Base-by-base conservation (phyloP, 2,797 vertebrate genomes). In the Parambassis ranga region DNA sequence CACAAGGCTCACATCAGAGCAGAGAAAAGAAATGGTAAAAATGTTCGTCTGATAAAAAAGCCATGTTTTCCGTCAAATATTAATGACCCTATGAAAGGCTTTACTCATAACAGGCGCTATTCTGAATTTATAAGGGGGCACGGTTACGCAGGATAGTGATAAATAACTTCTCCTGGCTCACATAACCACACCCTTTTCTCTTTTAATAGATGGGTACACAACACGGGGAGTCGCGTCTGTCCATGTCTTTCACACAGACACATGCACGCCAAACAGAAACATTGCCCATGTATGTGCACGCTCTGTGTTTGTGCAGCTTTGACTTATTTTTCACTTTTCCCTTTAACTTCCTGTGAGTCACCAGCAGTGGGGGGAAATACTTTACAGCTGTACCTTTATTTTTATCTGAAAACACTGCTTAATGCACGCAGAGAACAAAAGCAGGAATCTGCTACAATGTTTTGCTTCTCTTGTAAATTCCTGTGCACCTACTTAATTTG, bases 331-430 rank as follows among this genome's bases (percentile, higher is more conserved):
- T 89, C 81, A 87, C 75, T 89, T 90, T 90, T 89, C 83, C 83
- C 73, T 86, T 82, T 55, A 79, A 86, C 90, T 90, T 92, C 91
- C 91, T 90, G 87, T 92, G 91, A 93, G 80, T 92, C 90, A 92
- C 85, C 79, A 75, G 64, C 75, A 39, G 75, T 20, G 70, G 67
- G 89, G 89, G 90, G 90, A 91, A 91, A 89, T 83, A 74, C 85
- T 91, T 88, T 87, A 89, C 89, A 90, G 89, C 91, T 89, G 86
- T 84, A 87, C 83, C 82, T 89, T 89, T 84, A 81, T 87, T 89
- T 86, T 65, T 79, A 86, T 91, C 78, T 73, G 75, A 89, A 92
- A 92, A 90, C 85, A 88, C 33, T 20, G 77, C 85, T 89, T 86
- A 87, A 91, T 89, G 83, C 86, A 77, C 57, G 37, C 61, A 0